phyloP scores from a whole-genome alignment of 2,888 invertebrate genomes.

The Sphaerophoria rueppellii region DNA sequence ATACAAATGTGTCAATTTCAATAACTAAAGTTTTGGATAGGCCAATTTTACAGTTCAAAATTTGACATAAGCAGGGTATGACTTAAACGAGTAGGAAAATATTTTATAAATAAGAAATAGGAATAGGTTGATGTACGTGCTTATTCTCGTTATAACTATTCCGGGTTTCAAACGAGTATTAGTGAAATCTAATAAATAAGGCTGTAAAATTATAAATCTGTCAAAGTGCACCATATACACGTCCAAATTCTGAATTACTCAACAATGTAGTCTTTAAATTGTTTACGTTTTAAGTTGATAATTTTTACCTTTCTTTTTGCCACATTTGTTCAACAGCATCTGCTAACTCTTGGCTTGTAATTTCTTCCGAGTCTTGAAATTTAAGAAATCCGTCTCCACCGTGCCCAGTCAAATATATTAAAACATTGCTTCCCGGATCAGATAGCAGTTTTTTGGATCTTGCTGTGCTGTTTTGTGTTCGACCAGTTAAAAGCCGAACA shows the following conservation, averaged over 20 bases:
- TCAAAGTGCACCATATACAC: not conserved
- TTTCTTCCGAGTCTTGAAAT: conserved; percentile 99
- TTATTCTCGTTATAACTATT: too few species aligned
- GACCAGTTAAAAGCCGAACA: conserved; percentile 96
- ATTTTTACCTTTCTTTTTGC: conserved; percentile 93
- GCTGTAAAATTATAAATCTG: not conserved
- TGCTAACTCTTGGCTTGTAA: conserved; percentile 98
- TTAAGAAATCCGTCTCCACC: conserved; percentile 99
- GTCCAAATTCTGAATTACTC: not conserved
- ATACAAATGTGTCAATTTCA: too few species aligned
- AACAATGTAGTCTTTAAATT: too few species aligned
- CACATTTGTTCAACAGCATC: conserved; percentile 99
- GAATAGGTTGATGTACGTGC: too few species aligned
- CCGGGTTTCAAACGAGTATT: too few species aligned
- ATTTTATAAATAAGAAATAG: too few species aligned
- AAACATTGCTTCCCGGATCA: conserved; percentile 97
- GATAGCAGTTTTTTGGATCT: conserved; percentile 96
- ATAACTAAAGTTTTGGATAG: too few species aligned
- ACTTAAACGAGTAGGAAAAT: too few species aligned
- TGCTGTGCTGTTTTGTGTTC: conserved; percentile 96
- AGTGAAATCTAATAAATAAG: too few species aligned
- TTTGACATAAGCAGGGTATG: too few species aligned
- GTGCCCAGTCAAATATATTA: conserved; percentile 97
- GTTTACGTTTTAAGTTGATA: too few species aligned
- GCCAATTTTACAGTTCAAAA: too few species aligned